Percentiles rank a stretch among this genome's conserved stretches.
Evolutionary conservation across 2,797 vertebrate species (phyloP).

Genomic region (Carduelis carduelis): DNA sequence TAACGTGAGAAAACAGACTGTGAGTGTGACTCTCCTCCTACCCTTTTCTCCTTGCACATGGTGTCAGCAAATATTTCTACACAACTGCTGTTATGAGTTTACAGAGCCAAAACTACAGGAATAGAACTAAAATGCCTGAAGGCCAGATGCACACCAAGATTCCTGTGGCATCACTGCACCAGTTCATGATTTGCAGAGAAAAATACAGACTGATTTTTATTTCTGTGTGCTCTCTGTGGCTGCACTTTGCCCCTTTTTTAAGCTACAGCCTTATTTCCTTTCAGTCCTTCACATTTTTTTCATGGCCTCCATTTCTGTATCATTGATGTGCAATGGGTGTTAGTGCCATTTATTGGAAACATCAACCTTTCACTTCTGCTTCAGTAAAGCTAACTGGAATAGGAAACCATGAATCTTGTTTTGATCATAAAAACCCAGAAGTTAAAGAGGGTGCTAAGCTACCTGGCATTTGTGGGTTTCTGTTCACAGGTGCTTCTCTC

Average conservation of each 20-base stretch:
- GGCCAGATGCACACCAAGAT: not conserved
- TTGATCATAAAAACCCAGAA: not conserved
- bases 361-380: not conserved
- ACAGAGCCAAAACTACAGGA: not conserved
- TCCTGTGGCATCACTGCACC: not conserved
- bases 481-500: not conserved
- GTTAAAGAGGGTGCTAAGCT: not conserved
- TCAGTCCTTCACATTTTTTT: not conserved
- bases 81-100: not conserved
- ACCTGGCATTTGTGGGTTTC: not conserved
- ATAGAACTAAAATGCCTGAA: not conserved
- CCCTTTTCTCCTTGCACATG: not conserved
- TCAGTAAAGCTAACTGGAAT: not conserved
- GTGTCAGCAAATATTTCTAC: not conserved
- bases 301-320: not conserved
- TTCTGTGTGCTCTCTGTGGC: not conserved
- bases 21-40: not conserved
- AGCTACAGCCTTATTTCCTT: not conserved
- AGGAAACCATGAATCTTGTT: not conserved
- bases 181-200: not conserved
- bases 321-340: not conserved
- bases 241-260: not conserved
- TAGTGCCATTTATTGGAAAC: not conserved
- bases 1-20: accelerated
- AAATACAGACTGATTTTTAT: not conserved